Evolutionary conservation across 2,113 vertebrate species (phyloP).

Genomic region (Collichthys lucidus): DNA sequence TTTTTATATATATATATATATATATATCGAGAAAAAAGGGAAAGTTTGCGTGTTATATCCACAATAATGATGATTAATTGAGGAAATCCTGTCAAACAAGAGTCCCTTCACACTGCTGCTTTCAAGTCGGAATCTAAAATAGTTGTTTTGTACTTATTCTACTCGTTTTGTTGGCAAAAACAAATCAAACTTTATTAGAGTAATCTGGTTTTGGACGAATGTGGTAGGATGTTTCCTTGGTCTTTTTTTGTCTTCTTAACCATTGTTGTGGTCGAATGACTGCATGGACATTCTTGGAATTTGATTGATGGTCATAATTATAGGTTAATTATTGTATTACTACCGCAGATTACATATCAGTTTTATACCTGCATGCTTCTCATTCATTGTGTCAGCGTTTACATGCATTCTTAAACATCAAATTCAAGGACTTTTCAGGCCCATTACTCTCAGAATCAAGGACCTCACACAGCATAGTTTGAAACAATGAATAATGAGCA

Average conservation of each 20-base stretch:
- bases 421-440: no score
- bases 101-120: conserved; percentile 2
- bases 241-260: background rate
- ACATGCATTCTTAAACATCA: no score
- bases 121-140: background rate
- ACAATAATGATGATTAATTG: background rate
- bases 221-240: background rate
- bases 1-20: background rate
- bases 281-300: background rate
- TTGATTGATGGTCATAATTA: background rate
- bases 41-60: conserved; percentile 13
- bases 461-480: no score
- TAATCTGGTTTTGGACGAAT: conserved; percentile 35
- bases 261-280: background rate
- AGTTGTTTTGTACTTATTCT: background rate
- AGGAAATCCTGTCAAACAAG: conserved; percentile 2
- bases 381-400: no score
- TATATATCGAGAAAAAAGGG: background rate
- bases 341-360: no score
- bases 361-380: no score
- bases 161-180: background rate
- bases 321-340: background rate
- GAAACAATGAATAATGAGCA: no score
- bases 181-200: background rate
- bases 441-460: no score